phyloP scores from a whole-genome alignment of 1,140 invertebrate genomes.

The Medauroidea extradentata region DNA sequence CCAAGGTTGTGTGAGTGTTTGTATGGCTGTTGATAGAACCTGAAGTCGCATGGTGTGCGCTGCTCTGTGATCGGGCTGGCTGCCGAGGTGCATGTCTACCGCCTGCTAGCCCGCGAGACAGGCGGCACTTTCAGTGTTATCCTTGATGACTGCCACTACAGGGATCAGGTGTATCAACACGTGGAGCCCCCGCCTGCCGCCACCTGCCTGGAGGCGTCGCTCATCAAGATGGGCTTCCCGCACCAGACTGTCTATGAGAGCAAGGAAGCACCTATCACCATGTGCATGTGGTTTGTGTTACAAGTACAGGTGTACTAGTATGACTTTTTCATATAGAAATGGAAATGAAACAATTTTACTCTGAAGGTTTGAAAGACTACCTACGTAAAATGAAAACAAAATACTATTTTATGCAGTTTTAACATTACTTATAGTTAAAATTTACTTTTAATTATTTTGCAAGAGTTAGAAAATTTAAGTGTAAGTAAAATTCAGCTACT shows the following conservation, averaged over 20 bases:
- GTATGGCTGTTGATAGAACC: too few relatives aligned
- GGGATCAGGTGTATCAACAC: constrained; percentile 70
- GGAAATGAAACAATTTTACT: too few relatives aligned
- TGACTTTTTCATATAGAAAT: too few relatives aligned
- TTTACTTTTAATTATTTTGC: too few relatives aligned
- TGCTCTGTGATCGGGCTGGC: constrained; percentile 93
- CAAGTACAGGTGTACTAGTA: too few relatives aligned
- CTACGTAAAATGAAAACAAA: too few relatives aligned
- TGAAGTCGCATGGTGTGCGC: constrained; percentile 50
- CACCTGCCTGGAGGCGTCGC: constrained; percentile 70
- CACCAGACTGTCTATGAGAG: constrained; percentile 57
- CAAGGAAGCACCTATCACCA: constrained; percentile 64
- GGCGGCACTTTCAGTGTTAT: constrained; percentile 82
- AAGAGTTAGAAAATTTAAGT: too few relatives aligned
- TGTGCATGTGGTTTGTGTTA: constrained; percentile 85
- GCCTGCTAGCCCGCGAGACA: constrained; percentile 77
- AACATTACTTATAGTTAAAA: too few relatives aligned
- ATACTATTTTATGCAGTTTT: too few relatives aligned
- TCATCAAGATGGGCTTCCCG: constrained; percentile 93
- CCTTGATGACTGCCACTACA: constrained; percentile 86
- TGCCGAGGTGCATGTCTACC: constrained; percentile 91
- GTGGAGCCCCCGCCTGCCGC: constrained; percentile 85
- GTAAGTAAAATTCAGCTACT: too few relatives aligned
- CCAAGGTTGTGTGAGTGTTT: too few relatives aligned
- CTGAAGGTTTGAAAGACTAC: too few relatives aligned